These are phyloP conservation scores for Elanus axillaris DNA, from an alignment of 2,113 vertebrate species.

Conservation along the genomic window DNA sequence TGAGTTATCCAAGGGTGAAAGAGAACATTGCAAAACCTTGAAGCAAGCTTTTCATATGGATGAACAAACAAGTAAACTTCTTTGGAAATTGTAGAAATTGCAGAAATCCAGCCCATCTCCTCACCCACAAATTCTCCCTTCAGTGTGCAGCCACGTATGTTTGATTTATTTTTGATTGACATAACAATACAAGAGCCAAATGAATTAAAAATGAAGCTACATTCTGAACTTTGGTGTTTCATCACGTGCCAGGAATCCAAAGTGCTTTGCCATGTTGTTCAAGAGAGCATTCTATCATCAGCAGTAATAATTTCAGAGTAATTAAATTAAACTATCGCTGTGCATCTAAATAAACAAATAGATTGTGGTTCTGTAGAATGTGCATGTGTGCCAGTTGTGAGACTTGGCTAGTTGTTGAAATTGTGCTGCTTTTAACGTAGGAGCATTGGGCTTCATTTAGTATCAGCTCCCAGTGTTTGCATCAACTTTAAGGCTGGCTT, in stretches of 20 bases:
- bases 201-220: not conserved
- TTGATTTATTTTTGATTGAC: constrained; percentile 61
- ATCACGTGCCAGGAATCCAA: constrained; percentile 33
- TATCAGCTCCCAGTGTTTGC: not conserved
- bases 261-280: constrained; percentile 3
- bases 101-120: not conserved
- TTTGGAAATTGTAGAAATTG: not conserved
- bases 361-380: constrained; percentile 51
- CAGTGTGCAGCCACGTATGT: not conserved
- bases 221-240: not conserved
- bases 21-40: not conserved
- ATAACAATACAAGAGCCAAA: constrained; percentile 33
- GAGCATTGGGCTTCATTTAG: not conserved
- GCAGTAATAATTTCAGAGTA: constrained; percentile 31
- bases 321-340: constrained; percentile 62
- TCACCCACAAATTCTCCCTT: constrained; percentile 18
- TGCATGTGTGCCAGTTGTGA: constrained; percentile 1
- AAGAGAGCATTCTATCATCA: constrained; percentile 12
- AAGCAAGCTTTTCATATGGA: not conserved
- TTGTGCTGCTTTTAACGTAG: not conserved
- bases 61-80: not conserved
- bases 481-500: not conserved
- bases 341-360: constrained; percentile 64
- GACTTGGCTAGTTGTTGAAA: not conserved
- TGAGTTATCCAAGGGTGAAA: not conserved